phyloP scores from a whole-genome alignment of 2,113 vertebrate genomes.

The Mixornis gularis region DNA sequence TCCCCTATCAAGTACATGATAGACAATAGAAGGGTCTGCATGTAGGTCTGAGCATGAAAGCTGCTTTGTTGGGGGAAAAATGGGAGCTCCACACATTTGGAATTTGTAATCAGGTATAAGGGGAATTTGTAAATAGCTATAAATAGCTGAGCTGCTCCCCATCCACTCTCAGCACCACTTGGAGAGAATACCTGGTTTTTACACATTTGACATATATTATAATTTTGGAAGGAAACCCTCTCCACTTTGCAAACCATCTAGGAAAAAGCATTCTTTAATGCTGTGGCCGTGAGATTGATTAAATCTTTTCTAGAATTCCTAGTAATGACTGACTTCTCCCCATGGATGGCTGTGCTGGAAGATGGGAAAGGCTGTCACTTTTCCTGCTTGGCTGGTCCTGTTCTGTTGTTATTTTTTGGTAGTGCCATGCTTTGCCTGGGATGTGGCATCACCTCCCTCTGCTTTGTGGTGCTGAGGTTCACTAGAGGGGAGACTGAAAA shows the following conservation, averaged over 20 bases:
- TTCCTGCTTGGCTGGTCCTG: not conserved
- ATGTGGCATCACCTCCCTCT: not conserved
- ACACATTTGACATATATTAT: not conserved
- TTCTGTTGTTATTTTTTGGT: not conserved
- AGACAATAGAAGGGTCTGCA: not conserved
- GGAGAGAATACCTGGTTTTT: not conserved
- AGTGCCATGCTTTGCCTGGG: not conserved
- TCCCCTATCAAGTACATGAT: not conserved
- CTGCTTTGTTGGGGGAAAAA: not conserved
- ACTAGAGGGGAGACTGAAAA: not conserved
- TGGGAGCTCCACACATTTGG: not conserved
- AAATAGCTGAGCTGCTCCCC: not conserved
- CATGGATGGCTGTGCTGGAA: not conserved
- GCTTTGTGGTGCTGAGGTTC: not conserved
- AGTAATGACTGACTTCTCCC: not conserved
- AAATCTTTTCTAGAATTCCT: not conserved
- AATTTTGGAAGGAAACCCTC: not conserved
- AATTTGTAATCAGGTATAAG: not conserved
- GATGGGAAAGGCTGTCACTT: not conserved
- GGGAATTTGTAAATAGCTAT: not conserved
- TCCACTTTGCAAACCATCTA: not conserved
- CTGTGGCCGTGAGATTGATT: not conserved
- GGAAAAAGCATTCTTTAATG: not conserved
- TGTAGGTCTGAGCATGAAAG: not conserved
- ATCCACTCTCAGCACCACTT: not conserved